phyloP scores from a whole-genome alignment of 2,797 vertebrate species.

The Scarus forsteni region DNA sequence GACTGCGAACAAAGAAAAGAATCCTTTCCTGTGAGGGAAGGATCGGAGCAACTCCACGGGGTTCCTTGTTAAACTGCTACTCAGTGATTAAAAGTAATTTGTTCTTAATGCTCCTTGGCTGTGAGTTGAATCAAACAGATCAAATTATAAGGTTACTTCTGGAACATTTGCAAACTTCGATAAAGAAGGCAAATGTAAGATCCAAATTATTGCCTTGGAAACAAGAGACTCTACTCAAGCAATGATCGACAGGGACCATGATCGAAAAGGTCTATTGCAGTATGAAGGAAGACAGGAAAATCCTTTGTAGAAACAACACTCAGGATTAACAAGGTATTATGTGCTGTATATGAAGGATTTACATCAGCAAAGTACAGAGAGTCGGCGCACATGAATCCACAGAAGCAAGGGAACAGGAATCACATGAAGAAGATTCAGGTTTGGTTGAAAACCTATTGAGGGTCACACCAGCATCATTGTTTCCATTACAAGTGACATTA shows the following conservation, averaged over 20 bases:
- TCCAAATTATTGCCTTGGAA: slow-evolving; percentile 67
- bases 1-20: slow-evolving; percentile 20
- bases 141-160: slow-evolving; percentile 56
- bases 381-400: neutral
- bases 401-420: slow-evolving; percentile 17
- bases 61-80: slow-evolving; percentile 45
- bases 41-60: slow-evolving; percentile 21
- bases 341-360: neutral
- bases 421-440: slow-evolving; percentile 10
- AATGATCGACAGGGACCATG: slow-evolving; percentile 31
- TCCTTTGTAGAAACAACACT: neutral
- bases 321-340: neutral
- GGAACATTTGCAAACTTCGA: slow-evolving; percentile 46
- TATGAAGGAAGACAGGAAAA: slow-evolving; percentile 14
- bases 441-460: slow-evolving; percentile 6
- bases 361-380: neutral
- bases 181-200: slow-evolving; percentile 43
- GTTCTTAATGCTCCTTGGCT: slow-evolving; percentile 24
- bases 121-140: slow-evolving; percentile 50
- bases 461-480: slow-evolving; percentile 34
- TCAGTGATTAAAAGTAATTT: slow-evolving; percentile 53
- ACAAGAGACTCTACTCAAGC: slow-evolving; percentile 59
- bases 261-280: slow-evolving; percentile 18
- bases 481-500: slow-evolving; percentile 55
- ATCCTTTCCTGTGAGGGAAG: slow-evolving; percentile 4